Evolutionary conservation across 2,888 invertebrate species (phyloP), one percentile per base, ranked within the genome.

Genomic region (Cetonia aurata): DNA sequence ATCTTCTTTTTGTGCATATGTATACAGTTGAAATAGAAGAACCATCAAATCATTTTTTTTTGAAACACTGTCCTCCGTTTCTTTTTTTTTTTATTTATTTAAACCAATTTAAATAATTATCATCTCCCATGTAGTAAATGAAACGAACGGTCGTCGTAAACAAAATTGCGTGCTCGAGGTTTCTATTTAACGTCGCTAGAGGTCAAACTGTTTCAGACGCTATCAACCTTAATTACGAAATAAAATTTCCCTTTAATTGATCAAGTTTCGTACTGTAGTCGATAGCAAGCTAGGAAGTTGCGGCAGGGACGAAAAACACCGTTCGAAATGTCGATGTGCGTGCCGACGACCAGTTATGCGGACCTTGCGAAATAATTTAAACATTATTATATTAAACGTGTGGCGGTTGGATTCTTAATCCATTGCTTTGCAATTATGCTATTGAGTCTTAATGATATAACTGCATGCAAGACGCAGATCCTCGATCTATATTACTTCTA

Each of bases 221-320:
- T 75, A 75, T 75, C 75, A 70, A 71, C 67, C 76, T 75, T 78
- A 79, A 79, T 79, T 79, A 78, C 77, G 73, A 77, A 78, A 79
- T 78, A 79, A 79, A 79, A 78, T 78, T 37, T 76, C 73, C 77
- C 62, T 76, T 77, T 78, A 78, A 78, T 79, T 78, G 78, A 76
- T 79, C 77, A 77, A 79, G 73, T 78, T 79, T 77, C 74, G 75
- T 74, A 75, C 76, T 77, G 75, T 79, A 77, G 78, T 79, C 79
- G 74, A 79, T 79, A 78, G 72, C 72, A 72, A 73, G 70, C 72
- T 72, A 73, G 70, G 48, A 67, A 57, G 56, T 33, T 56, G 52
- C 37, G 62, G 46, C 33, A 44, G 55, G 33, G 46, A 25, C 31
- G 62, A 50, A 65, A 65, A 15, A 6, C 48, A 50, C 50, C 33